These are phyloP conservation scores for Drosophila tanythrix DNA, from an alignment of 2,888 invertebrate genomes.

Conservation along the genomic window DNA sequence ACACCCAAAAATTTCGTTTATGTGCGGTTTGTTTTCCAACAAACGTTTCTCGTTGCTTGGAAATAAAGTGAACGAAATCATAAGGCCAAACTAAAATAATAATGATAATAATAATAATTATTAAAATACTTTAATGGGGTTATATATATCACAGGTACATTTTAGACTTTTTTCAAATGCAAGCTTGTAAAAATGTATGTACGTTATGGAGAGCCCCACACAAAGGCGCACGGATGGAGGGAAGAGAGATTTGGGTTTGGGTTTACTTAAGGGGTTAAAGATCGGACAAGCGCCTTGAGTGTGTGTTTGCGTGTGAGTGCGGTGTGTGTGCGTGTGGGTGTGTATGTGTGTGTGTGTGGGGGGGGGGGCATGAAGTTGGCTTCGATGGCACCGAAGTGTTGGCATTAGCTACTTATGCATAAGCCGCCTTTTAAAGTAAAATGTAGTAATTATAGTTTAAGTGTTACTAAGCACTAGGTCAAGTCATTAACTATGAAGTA, in stretches of 20 bases:
- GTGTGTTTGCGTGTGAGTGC: conserved; percentile 1
- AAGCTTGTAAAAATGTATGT: conserved; percentile 78
- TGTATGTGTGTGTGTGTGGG: conserved; percentile 1
- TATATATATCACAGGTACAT: conserved; percentile 85
- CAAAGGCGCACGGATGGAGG: conserved; percentile 11
- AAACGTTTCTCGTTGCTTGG: conserved; percentile 54
- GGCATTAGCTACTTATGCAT: conserved; percentile 41
- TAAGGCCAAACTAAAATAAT: conserved; percentile 30
- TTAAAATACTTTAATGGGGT: conserved; percentile 80
- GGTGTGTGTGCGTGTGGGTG: conserved; percentile 7
- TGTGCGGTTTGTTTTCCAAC: conserved; percentile 33
- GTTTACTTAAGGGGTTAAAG: not conserved
- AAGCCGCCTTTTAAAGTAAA: conserved; percentile 33
- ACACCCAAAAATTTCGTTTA: conserved; percentile 46
- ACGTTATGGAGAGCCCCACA: conserved; percentile 60
- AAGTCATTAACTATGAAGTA: conserved; percentile 61
- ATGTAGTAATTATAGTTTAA: conserved; percentile 40
- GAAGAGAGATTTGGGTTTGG: not conserved
- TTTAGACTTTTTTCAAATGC: conserved; percentile 81
- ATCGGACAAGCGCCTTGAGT: conserved; percentile 21
- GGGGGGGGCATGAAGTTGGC: conserved; percentile 27
- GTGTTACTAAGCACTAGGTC: conserved; percentile 55
- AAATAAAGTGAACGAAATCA: conserved; percentile 28
- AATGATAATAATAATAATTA: conserved; percentile 40
- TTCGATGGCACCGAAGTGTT: conserved; percentile 60